phyloP scores from a whole-genome alignment of 2,888 invertebrate genomes.

The Agapetus fuscipes region DNA sequence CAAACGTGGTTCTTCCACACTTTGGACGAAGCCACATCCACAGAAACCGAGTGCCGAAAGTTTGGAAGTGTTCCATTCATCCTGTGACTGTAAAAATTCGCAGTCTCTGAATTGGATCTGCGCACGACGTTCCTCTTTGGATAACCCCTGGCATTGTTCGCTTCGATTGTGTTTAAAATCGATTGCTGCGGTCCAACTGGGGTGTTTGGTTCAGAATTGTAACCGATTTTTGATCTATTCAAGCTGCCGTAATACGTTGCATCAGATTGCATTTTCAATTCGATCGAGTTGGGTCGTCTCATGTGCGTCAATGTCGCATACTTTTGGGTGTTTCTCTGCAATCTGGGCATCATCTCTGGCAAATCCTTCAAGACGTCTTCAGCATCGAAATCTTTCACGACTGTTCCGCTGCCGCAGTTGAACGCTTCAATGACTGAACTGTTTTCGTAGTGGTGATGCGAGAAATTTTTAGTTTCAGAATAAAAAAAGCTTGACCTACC shows the following conservation, averaged over 20 bases:
- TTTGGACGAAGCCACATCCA: slow-evolving; percentile 33
- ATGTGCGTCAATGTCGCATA: slow-evolving; percentile 38
- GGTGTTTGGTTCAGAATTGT: slow-evolving; percentile 44
- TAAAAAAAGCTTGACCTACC: neutral
- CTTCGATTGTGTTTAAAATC: slow-evolving; percentile 17
- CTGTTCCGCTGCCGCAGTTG: slow-evolving; percentile 30
- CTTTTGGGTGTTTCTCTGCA: slow-evolving; percentile 43
- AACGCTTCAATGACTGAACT: slow-evolving; percentile 33
- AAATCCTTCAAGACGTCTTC: slow-evolving; percentile 43
- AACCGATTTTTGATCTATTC: slow-evolving; percentile 38
- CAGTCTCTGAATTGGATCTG: slow-evolving; percentile 40
- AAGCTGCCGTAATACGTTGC: slow-evolving; percentile 36
- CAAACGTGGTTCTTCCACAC: slow-evolving; percentile 39
- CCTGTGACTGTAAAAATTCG: slow-evolving; percentile 32
- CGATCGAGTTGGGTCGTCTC: slow-evolving; percentile 41
- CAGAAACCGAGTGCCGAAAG: slow-evolving; percentile 43
- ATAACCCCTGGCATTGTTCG: slow-evolving; percentile 36
- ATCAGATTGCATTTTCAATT: slow-evolving; percentile 33
- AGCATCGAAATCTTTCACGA: slow-evolving; percentile 34
- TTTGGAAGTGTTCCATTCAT: slow-evolving; percentile 28
- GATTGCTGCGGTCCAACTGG: slow-evolving; percentile 26
- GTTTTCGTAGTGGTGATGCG: slow-evolving; percentile 38
- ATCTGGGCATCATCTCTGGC: slow-evolving; percentile 41
- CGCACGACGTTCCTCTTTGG: slow-evolving; percentile 40
- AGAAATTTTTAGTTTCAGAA: neutral